Conservation (phyloP, 2,113 vertebrate genomes). For the Seriola dumerili region DNA sequence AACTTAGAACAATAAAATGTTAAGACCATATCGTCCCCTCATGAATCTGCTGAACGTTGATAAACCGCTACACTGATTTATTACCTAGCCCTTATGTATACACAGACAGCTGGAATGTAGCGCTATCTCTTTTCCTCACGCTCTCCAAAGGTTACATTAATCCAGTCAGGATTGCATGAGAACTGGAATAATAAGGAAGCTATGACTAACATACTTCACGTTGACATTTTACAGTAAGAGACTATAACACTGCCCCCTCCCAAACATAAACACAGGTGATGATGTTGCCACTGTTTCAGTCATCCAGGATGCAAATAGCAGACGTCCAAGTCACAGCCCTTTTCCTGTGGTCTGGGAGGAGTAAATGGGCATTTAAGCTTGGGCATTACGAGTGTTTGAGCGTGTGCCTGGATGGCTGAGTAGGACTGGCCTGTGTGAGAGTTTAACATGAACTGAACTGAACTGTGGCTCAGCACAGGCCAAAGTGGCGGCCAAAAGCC, state of each 20-base stretch:
- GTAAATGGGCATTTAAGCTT: conserved; percentile 31
- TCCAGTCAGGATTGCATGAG: conserved; percentile 51
- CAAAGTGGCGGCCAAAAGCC: conserved; percentile 48
- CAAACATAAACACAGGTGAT: conserved; percentile 55
- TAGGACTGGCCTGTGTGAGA: conserved; percentile 17
- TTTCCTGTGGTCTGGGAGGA: conserved; percentile 41
- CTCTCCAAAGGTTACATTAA: conserved; percentile 24
- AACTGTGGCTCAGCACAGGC: conserved; percentile 32
- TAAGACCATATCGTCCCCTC: background rate
- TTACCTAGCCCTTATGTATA: background rate
- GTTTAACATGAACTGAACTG: conserved; percentile 36
- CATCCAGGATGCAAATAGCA: conserved; percentile 73
- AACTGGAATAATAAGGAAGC: conserved; percentile 48
- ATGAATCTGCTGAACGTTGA: background rate
- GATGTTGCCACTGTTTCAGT: conserved; percentile 59
- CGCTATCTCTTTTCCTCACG: conserved; percentile 15
- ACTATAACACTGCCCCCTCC: conserved; percentile 13
- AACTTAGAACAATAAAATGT: conserved; percentile 5
- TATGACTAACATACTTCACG: conserved; percentile 75
- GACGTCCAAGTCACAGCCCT: conserved; percentile 56
- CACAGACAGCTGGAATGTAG: background rate
- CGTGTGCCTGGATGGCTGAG: conserved; percentile 25
- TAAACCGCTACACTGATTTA: background rate
- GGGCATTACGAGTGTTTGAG: conserved; percentile 30
- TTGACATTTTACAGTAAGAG: conserved; percentile 63